Percentiles rank a stretch among this genome's conserved stretches.
Evolutionary conservation across 2,888 invertebrate species (phyloP).

Genomic region (Augiades crinisus): DNA sequence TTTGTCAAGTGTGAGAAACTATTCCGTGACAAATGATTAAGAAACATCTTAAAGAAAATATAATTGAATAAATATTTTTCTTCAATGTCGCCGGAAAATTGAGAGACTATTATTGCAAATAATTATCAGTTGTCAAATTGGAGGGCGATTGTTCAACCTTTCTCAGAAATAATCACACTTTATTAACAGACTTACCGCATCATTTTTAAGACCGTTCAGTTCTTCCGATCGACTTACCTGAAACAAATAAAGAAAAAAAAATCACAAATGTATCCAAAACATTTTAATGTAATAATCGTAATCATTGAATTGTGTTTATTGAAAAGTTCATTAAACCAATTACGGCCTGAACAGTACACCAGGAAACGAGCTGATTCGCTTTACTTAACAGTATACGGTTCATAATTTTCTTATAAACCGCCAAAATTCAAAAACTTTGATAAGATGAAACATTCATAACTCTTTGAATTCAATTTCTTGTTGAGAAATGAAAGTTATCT

Average conservation of each 20-base stretch:
- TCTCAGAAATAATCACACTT: background rate
- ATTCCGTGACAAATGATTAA: too few species aligned
- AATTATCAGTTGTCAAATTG: background rate
- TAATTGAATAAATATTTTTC: background rate
- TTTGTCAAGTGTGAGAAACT: slow-evolving; percentile 12
- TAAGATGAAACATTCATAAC: slow-evolving; percentile 26
- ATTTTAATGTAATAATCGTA: too few species aligned
- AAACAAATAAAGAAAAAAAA: slow-evolving; percentile 17
- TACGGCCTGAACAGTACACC: background rate
- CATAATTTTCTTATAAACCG: background rate
- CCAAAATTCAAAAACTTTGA: slow-evolving; percentile 14
- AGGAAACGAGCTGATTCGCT: background rate
- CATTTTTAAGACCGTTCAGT: background rate
- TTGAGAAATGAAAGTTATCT: slow-evolving; percentile 27
- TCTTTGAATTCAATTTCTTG: slow-evolving; percentile 27
- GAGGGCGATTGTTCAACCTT: background rate
- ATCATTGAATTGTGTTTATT: too few species aligned
- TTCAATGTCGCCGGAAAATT: too few species aligned
- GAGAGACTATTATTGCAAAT: too few species aligned
- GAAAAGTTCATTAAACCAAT: background rate
- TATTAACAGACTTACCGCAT: slow-evolving; percentile 8
- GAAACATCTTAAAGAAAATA: background rate
- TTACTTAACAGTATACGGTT: background rate
- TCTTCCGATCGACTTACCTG: slow-evolving; percentile 29
- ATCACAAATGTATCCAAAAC: too few species aligned